Evolutionary conservation across 1,140 invertebrate species (phyloP).

Genomic region (Calliphora vicina): DNA sequence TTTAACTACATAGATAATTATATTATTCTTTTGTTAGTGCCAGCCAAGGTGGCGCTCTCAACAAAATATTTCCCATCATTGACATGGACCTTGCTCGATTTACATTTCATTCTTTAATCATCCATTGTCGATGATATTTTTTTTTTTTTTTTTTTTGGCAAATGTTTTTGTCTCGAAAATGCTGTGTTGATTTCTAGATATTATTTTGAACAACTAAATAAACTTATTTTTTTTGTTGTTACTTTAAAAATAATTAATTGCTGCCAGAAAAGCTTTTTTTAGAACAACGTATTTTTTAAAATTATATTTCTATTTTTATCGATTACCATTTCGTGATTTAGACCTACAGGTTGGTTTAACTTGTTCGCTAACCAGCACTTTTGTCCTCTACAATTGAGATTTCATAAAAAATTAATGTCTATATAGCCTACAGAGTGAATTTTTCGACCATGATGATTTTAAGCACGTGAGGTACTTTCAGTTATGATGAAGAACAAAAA

Average conservation of each 20-base stretch:
- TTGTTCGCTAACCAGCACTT: neutral
- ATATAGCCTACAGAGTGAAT: too few relatives aligned
- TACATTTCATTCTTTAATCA: neutral
- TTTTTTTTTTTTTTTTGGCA: neutral
- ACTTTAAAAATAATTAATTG: neutral
- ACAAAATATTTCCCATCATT: neutral
- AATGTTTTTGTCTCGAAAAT: neutral
- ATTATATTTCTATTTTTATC: neutral
- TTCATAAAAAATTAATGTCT: too few relatives aligned
- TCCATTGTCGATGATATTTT: neutral
- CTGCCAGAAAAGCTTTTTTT: neutral
- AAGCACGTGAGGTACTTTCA: too few relatives aligned
- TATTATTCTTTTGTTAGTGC: neutral
- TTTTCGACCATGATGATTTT: too few relatives aligned
- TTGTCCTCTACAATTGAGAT: neutral
- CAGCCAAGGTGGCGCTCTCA: neutral
- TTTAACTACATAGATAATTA: neutral
- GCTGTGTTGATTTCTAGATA: neutral
- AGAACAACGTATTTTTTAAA: neutral
- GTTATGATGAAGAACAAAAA: too few relatives aligned
- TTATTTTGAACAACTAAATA: neutral
- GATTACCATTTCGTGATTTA: neutral
- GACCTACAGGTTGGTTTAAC: neutral
- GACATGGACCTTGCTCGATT: neutral
- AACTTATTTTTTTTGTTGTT: neutral